Conservation (phyloP, 2,888 invertebrate genomes). For the Tipula confusa region DNA sequence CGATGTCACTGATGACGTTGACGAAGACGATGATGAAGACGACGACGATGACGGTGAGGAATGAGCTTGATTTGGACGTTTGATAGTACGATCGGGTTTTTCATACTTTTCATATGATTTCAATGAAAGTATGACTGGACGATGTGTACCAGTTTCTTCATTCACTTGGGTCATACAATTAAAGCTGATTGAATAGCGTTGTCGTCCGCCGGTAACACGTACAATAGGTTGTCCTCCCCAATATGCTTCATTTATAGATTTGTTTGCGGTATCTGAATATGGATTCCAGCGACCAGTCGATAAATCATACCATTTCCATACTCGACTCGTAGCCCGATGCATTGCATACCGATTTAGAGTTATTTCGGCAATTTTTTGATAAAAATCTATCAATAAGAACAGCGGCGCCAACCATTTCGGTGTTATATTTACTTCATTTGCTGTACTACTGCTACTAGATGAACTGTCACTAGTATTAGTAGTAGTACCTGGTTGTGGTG, state of each 20-base stretch:
- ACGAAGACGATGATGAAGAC: conserved; percentile 26
- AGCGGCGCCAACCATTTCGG: conserved; percentile 74
- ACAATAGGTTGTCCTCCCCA: conserved; percentile 65
- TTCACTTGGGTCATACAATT: conserved; percentile 77
- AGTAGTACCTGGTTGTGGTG: neutral
- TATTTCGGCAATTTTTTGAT: conserved; percentile 69
- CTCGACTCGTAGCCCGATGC: conserved; percentile 56
- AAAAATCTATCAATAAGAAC: conserved; percentile 67
- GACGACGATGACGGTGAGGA: neutral
- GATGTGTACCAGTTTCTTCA: conserved; percentile 76
- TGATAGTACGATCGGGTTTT: neutral
- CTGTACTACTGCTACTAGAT: neutral
- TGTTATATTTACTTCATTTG: conserved; percentile 42
- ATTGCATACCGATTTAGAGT: conserved; percentile 62
- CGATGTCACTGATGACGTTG: neutral
- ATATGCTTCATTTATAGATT: conserved; percentile 72
- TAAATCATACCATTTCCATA: conserved; percentile 82
- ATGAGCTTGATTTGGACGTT: conserved; percentile 29
- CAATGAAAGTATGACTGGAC: conserved; percentile 68
- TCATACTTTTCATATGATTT: conserved; percentile 43
- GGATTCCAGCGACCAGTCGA: conserved; percentile 75
- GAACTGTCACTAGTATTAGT: neutral
- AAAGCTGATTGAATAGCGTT: conserved; percentile 73
- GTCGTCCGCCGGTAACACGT: conserved; percentile 66
- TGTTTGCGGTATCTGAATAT: conserved; percentile 67